Percentiles rank a stretch among this genome's conserved stretches.
These are phyloP conservation scores for Pipistrellus pygmaeus DNA, from an alignment of 2,797 vertebrate genomes.

Conservation along the genomic window DNA sequence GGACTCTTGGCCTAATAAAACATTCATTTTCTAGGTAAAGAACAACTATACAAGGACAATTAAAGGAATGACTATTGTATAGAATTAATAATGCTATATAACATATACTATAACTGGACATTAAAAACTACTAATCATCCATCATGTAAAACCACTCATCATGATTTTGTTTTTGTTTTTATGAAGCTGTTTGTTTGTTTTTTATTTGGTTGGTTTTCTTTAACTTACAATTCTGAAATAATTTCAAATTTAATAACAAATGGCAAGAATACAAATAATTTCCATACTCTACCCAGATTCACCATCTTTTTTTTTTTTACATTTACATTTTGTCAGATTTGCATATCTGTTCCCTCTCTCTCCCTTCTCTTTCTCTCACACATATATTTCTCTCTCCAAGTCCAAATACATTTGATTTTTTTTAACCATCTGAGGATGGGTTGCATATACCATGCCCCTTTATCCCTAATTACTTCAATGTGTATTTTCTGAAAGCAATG, in stretches of 20 bases:
- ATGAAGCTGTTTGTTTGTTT: neutral
- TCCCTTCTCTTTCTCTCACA: too few species aligned
- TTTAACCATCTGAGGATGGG: neutral
- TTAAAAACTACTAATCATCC: neutral
- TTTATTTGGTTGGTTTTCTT: neutral
- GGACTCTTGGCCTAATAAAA: neutral
- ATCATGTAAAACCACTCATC: neutral
- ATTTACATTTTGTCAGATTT: neutral
- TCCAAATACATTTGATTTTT: neutral
- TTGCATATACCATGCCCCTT: neutral
- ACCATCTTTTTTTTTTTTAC: neutral
- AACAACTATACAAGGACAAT: neutral
- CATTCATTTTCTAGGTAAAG: neutral
- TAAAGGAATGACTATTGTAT: neutral
- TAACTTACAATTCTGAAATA: constrained; percentile 6
- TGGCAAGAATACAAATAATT: constrained; percentile 25
- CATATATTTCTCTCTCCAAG: neutral
- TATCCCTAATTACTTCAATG: neutral
- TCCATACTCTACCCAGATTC: neutral
- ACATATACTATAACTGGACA: neutral
- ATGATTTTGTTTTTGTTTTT: constrained; percentile 11
- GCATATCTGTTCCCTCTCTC: too few species aligned
- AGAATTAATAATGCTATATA: neutral
- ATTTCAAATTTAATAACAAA: neutral
- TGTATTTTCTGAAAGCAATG: neutral